Evolutionary conservation across 2,797 vertebrate genomes (phyloP).

Genomic region (Tachyglossus aculeatus): DNA sequence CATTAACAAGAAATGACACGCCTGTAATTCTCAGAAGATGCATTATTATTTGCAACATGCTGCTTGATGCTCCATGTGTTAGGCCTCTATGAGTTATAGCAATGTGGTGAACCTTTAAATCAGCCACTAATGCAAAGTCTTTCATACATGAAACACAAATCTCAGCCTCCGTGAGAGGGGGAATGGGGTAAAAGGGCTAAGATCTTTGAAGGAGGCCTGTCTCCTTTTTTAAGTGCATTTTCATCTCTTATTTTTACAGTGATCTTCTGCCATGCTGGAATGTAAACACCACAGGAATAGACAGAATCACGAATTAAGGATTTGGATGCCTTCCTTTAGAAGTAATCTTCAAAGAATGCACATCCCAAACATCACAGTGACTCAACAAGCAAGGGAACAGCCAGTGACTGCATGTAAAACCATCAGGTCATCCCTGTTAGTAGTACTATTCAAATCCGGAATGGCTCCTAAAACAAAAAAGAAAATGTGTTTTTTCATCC

Average conservation of each 20-base stretch:
- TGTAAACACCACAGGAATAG: constrained; percentile 80
- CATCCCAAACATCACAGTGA: constrained; percentile 74
- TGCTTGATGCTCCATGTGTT: not conserved
- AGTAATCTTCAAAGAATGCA: constrained; percentile 81
- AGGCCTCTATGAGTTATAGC: constrained; percentile 4
- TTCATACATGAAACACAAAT: constrained; percentile 50
- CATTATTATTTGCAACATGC: fast-evolving
- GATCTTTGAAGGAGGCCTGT: constrained; percentile 67
- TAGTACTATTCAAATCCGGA: constrained; percentile 56
- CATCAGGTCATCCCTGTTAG: constrained; percentile 66
- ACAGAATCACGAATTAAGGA: constrained; percentile 78
- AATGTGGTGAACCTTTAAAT: constrained; percentile 21
- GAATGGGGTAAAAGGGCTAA: constrained; percentile 44
- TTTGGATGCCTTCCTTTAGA: constrained; percentile 77
- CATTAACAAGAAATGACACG: constrained; percentile 22
- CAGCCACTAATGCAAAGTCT: constrained; percentile 24
- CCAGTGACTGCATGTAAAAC: constrained; percentile 64
- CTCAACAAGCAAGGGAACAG: constrained; percentile 65
- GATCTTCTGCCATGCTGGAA: constrained; percentile 75
- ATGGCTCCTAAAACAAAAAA: constrained; percentile 56
- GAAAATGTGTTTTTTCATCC: constrained; percentile 36
- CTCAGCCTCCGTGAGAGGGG: constrained; percentile 38
- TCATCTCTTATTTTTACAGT: constrained; percentile 64
- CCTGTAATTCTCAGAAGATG: not conserved
- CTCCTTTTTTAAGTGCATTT: constrained; percentile 66